Percentiles rank a stretch among this genome's conserved stretches.
These are phyloP conservation scores for Anolis apletophallus DNA, from an alignment of 2,797 vertebrate genomes.

Conservation along the genomic window DNA sequence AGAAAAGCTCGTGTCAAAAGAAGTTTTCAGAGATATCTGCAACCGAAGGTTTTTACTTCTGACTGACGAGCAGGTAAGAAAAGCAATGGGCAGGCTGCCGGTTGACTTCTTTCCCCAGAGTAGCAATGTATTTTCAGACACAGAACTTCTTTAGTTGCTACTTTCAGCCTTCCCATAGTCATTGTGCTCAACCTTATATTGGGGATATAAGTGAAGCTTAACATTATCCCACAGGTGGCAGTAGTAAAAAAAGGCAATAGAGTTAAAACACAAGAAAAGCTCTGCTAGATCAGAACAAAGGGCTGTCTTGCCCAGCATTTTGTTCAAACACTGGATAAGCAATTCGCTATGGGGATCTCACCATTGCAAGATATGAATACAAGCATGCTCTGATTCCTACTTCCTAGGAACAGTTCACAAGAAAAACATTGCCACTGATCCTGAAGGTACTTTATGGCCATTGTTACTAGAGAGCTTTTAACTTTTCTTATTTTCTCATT, in stretches of 20 bases:
- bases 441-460: neutral
- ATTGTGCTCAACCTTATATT: neutral
- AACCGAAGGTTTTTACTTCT: slow-evolving; percentile 73
- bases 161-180: neutral
- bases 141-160: neutral
- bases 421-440: neutral
- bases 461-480: neutral
- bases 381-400: neutral
- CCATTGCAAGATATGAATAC: neutral
- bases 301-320: neutral
- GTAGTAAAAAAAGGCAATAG: neutral
- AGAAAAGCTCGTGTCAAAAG: slow-evolving; percentile 64
- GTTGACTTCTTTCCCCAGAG: neutral
- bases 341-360: neutral
- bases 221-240: neutral
- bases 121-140: slow-evolving; percentile 21
- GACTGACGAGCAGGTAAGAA: slow-evolving; percentile 79
- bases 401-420: neutral
- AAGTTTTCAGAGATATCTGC: slow-evolving; percentile 77
- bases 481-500: too few species aligned
- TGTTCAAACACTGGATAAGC: neutral
- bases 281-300: neutral
- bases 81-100: neutral
- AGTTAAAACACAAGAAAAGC: neutral
- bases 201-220: neutral